These are phyloP conservation scores for Cacajao melanocephalus DNA, from an alignment of 2,797 vertebrate genomes.

Conservation along the genomic window DNA sequence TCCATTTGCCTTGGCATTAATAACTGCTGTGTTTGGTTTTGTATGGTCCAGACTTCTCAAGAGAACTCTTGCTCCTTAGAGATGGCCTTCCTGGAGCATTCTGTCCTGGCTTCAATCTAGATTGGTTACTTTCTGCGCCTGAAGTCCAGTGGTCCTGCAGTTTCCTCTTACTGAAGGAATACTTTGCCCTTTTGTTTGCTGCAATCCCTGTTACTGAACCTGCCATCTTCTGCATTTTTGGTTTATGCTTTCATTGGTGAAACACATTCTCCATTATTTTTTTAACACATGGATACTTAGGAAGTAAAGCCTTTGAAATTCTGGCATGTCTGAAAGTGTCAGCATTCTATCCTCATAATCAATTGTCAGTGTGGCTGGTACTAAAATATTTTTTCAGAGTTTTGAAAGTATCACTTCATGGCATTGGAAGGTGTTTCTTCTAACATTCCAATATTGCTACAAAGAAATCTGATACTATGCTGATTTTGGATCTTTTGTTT, in stretches of 20 bases:
- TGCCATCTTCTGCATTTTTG: not conserved
- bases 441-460: not conserved
- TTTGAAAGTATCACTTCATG: not conserved
- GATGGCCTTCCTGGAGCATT: not conserved
- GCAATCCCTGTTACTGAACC: not conserved
- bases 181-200: not conserved
- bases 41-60: not conserved
- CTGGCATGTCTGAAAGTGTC: not conserved
- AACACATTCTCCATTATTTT: not conserved
- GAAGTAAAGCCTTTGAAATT: not conserved
- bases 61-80: not conserved
- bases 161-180: not conserved
- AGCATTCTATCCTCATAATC: not conserved
- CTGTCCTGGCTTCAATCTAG: not conserved
- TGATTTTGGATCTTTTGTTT: not conserved
- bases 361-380: not conserved
- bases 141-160: not conserved
- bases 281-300: not conserved
- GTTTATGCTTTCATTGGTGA: not conserved
- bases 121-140: not conserved
- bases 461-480: not conserved
- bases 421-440: not conserved
- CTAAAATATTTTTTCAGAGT: not conserved
- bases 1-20: not conserved
- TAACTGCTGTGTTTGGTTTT: not conserved